These are phyloP conservation scores for Hydrozoanthus tunicans DNA, from an alignment of 64 coral and sea anemone genomes.

Conservation along the genomic window DNA sequence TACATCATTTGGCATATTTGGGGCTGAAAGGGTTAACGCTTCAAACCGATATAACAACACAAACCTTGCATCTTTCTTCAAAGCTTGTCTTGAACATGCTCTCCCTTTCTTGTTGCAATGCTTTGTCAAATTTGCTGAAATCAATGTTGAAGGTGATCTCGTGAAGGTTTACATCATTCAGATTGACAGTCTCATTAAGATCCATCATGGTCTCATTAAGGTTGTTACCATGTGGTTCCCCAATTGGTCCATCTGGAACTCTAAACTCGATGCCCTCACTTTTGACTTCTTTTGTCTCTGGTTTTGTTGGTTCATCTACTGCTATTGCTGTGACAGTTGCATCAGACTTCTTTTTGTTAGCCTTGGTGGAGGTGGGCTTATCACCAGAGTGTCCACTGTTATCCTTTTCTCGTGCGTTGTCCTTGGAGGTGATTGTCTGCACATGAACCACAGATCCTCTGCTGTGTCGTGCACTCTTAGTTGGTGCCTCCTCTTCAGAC, in stretches of 20 bases:
- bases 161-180: slow-evolving; percentile 89
- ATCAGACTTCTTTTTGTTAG: not conserved
- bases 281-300: not conserved
- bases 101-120: slow-evolving; percentile 75
- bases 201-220: slow-evolving; percentile 46
- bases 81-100: slow-evolving; percentile 92
- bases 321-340: slow-evolving; percentile 23
- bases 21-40: no score
- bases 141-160: slow-evolving; percentile 98
- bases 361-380: slow-evolving; percentile 6
- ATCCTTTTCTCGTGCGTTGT: not conserved
- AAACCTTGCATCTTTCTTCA: slow-evolving; percentile 88
- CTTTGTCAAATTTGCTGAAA: slow-evolving; percentile 92
- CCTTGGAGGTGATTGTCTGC: not conserved
- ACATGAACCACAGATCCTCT: slow-evolving; percentile 51
- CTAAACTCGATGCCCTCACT: slow-evolving; percentile 19
- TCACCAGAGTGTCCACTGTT: not conserved
- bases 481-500: not conserved
- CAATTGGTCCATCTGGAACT: slow-evolving; percentile 42
- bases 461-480: not conserved
- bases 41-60: not conserved
- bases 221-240: not conserved
- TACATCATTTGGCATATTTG: no score
- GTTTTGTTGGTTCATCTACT: slow-evolving; percentile 14
- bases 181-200: slow-evolving; percentile 78